Evolutionary conservation across 2,797 vertebrate genomes (phyloP).

Genomic region (Crocodylus rhombifer): DNA sequence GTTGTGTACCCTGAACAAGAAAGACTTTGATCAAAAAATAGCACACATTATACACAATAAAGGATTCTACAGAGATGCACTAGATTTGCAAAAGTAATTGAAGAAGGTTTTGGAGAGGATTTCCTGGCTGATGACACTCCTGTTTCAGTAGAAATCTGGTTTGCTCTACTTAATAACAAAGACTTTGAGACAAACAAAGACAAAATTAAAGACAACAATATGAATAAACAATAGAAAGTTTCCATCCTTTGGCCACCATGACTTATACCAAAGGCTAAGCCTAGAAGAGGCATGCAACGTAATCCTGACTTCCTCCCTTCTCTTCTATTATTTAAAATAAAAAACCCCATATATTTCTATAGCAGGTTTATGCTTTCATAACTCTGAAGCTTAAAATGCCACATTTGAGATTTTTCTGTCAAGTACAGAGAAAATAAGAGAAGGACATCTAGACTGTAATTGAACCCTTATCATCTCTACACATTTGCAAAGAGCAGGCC

Average conservation of each 20-base stretch:
- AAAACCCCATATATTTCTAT: background rate
- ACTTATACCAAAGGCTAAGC: background rate
- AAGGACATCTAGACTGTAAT: background rate
- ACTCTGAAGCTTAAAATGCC: background rate
- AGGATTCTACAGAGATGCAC: background rate
- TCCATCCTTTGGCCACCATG: background rate
- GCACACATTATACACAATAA: background rate
- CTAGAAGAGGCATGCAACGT: background rate
- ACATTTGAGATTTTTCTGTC: background rate
- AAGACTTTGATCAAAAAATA: background rate
- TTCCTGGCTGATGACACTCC: background rate
- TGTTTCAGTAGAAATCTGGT: background rate
- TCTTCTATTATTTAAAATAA: background rate
- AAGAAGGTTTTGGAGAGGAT: background rate
- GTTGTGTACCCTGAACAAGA: background rate
- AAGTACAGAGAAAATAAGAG: background rate
- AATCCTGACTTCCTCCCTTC: rapidly evolving
- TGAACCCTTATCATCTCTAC: background rate
- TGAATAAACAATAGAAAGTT: rapidly evolving
- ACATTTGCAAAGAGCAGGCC: background rate
- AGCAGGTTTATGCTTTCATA: background rate
- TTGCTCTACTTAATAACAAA: background rate
- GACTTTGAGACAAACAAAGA: background rate
- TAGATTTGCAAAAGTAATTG: background rate
- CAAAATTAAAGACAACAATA: background rate